phyloP scores from a whole-genome alignment of 2,888 invertebrate species.

The Caprella mutica region DNA sequence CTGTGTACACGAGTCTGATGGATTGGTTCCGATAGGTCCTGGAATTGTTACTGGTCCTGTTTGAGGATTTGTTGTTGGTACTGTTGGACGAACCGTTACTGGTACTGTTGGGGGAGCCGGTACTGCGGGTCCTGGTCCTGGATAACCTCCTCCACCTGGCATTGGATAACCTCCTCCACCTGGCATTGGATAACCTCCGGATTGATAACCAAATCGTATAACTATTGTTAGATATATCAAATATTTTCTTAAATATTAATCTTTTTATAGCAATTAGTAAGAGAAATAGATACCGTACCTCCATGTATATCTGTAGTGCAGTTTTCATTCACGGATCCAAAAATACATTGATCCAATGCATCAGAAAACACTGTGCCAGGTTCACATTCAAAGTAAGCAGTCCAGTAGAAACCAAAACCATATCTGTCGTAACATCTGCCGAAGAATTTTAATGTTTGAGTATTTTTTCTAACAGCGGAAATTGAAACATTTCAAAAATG shows the following conservation, averaged over 20 bases:
- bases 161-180: too few species aligned
- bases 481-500: too few species aligned
- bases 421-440: conserved; percentile 24
- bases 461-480: too few species aligned
- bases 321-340: neutral
- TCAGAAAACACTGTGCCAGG: conserved; percentile 26
- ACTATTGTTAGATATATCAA: too few species aligned
- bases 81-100: neutral
- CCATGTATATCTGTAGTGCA: neutral
- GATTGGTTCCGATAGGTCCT: neutral
- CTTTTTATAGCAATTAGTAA: too few species aligned
- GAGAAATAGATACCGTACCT: too few species aligned
- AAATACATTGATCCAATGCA: conserved; percentile 25
- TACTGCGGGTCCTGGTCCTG: neutral
- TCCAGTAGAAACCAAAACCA: conserved; percentile 16
- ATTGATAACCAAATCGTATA: too few species aligned
- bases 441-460: too few species aligned
- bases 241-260: too few species aligned
- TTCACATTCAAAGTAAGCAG: conserved; percentile 26
- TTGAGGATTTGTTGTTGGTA: neutral
- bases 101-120: neutral
- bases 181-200: too few species aligned
- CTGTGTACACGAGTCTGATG: neutral
- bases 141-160: too few species aligned
- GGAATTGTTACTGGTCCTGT: neutral